Base-by-base conservation (phyloP, 2,113 vertebrate genomes). In the Mugil cephalus region DNA sequence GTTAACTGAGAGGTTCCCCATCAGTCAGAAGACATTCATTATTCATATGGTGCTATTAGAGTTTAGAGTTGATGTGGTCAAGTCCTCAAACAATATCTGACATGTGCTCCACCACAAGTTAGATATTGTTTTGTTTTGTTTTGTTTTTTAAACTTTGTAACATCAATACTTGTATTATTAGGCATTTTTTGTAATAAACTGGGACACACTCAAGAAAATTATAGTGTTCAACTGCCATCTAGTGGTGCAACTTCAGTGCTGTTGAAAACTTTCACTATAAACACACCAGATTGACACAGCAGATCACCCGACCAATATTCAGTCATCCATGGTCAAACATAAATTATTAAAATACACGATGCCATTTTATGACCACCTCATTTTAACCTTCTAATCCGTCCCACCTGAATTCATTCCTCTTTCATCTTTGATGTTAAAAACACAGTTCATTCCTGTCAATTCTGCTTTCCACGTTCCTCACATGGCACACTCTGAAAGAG, bases 181-280 rank as follows among this genome's bases (percentile, higher is more conserved):
- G 2, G 24, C 24, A 30, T 30, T 30, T 5, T 30, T 30, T 30
- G 24, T 30, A 30, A 30, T 30, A 30, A 30, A 5, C 24, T 30
- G 24, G 24, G 2, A 2, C 5, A 5, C 4, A 36, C 8, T 17
- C 8, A 50, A 42, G 36, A 40, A 7, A 15, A 61, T 3, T 13
- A 11, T 19, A 24, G 70, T 47, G 61, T 40, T 58, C 1, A 13
- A 8, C 43, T 80, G 84, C 83, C 91, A 83, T 68, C 88, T 88
- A 66, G 80, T 84, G 89, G 74, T 47, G 9, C 9, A 12, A 17
- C 15, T 2, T 9, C 4, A 21, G 34, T 14, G 48, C 38, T 21
- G 35, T 15, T 30, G 4, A 17, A 45, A 8, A 0, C 14, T 13
- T 8, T 45, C 7, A 8, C 8, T 46, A 7, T 39, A 60, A 7